Evolutionary conservation across 2,888 invertebrate species (phyloP), one percentile per base, ranked within the genome.

Genomic region (Mechanitis messenoides): DNA sequence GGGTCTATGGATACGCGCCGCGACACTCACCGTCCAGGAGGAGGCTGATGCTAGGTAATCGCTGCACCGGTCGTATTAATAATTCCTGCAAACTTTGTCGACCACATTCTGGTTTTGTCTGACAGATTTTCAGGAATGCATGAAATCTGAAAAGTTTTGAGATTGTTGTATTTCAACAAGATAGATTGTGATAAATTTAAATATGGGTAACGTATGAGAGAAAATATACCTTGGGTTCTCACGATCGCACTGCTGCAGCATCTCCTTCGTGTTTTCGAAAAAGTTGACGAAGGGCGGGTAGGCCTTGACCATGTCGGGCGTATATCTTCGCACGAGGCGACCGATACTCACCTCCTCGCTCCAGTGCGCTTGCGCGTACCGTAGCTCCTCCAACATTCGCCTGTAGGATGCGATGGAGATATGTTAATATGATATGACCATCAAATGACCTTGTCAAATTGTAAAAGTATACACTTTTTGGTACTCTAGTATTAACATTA

Each of bases 221-320:
- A 46, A 42, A 53, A 45, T 35, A 9, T 38, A 90, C 81, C 98
- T 93, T 50, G 98, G 97, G 88, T 98, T 97, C 77, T 94, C 95
- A 80, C 93, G 93, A 91, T 98, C 98, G 91, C 98, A 98, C 78
- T 94, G 93, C 75, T 93, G 92, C 79, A 99, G 92, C 91, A 96
- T 96, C 78, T 97, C 97, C 87, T 98, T 98, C 86, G 97, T 97
- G 83, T 97, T 96, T 85, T 99, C 98, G 85, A 98, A 98, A 90
- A 96, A 98, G 90, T 99, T 99, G 60, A 99, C 96, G 89, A 98
- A 99, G 31, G 98, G 97, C 66, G 98, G 98, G 90, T 99, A 99
- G 1, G 97, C 96, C 86, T 96, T 97, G 71, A 95, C 92, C 80
- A 99, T 91, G 76, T 96, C 97, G 60, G 95, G 94, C 59, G 96